Evolutionary conservation across 2,113 vertebrate genomes (phyloP), one percentile per base, ranked within the genome.

Genomic region (Trochalopteron elliotii): DNA sequence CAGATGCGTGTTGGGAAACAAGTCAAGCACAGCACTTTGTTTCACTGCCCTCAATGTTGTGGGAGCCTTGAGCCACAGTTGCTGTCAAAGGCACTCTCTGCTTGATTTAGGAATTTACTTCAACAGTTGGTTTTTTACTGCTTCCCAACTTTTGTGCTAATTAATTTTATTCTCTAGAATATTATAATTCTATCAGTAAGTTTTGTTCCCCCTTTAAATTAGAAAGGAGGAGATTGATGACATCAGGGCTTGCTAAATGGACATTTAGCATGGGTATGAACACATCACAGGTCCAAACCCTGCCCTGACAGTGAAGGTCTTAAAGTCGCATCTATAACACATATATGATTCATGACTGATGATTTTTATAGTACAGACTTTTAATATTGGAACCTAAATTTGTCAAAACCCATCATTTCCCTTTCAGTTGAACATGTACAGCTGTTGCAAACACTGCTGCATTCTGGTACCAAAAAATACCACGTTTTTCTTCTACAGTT

Each of bases 401-500:
- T 83, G 10, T 81, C 64, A 70, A 75, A 88, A 84, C 23, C 25
- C 40, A 30, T 61, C 0, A 69, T 82, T 95, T 95, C 78, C 42
- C 59, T 93, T 93, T 93, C 79, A 80, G 91, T n/a, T 83, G 89
- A 70, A 80, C 21, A 3, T 12, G 21, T 91, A 39, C 67, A 93
- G 93, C 91, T 91, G 69, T 56, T 94, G 84, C 74, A 61, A 91
- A 82, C 28, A 11, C 25, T 60, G 65, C 49, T 91, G 70, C 12
- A 0, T 76, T 59, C 67, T 67, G 55, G 70, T 90, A 91, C 59
- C 44, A 67, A 57, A 91, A 89, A 85, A 55, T 28, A 45, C 67
- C 89, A 59, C n/a, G 14, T 77, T 95, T 87, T 84, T 77, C 60
- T 83, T 92, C 53, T 91, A 55, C 93, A 83, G 90, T 91, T 95